phyloP scores from a whole-genome alignment of 2,113 vertebrate species.

The rabbit (Oryctolagus cuniculus) region DNA sequence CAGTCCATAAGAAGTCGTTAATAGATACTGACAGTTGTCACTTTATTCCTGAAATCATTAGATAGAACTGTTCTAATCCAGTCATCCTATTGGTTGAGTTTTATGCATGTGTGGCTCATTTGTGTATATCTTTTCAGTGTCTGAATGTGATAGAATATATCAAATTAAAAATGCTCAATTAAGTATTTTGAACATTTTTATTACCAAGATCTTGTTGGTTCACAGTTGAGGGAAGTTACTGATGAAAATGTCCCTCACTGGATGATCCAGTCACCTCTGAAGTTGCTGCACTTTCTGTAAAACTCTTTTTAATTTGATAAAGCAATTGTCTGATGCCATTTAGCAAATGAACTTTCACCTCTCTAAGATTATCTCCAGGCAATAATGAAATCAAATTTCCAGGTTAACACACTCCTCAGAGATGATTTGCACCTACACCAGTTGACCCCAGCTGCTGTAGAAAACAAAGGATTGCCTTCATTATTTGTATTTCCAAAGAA shows the following conservation, averaged over 20 bases:
- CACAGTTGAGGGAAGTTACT: not conserved
- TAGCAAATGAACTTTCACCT: conserved; percentile 23
- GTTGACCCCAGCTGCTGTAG: not conserved
- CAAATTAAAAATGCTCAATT: conserved; percentile 17
- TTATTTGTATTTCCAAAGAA: conserved; percentile 29
- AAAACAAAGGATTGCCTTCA: conserved; percentile 38
- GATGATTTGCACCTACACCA: not conserved
- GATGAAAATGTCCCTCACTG: not conserved
- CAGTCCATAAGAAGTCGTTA: not conserved
- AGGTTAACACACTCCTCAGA: not conserved
- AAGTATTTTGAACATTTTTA: conserved; percentile 50
- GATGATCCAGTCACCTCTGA: not conserved
- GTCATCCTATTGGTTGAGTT: not conserved
- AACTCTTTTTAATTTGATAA: conserved; percentile 55
- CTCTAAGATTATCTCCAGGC: conserved; percentile 1
- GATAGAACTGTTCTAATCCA: not conserved
- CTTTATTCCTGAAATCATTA: not conserved
- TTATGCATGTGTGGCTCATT: not conserved
- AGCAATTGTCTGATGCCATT: conserved; percentile 26
- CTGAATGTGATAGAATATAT: not conserved
- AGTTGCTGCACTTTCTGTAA: not conserved
- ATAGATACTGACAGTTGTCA: not conserved
- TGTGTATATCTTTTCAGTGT: not conserved
- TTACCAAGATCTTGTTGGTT: conserved; percentile 21
- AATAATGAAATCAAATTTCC: conserved; percentile 42